Evolutionary conservation across 2,113 vertebrate genomes (phyloP), one percentile per base, ranked within the genome.

Genomic region (Clarias batrachus): DNA sequence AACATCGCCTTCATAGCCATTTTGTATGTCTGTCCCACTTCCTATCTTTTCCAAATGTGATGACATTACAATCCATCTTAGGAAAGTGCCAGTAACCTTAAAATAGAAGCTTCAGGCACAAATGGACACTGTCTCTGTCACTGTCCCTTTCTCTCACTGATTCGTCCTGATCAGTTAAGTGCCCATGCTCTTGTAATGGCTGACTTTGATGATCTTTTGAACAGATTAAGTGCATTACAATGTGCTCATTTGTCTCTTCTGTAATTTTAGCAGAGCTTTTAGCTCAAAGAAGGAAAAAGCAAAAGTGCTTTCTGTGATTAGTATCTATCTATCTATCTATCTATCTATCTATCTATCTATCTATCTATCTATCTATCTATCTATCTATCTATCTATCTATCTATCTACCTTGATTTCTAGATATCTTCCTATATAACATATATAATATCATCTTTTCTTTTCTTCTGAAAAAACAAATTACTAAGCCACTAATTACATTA

Each of bases 141-240:
- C 62, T 37, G 27, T 10, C 79, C 7, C 57, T 57, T n/a, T 54
- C 54, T 12, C 63, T 81, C 80, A 81, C 59, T 82, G 60, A 81
- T 82, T 82, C 17, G 14, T 82, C 25, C 62, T 82, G 81, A 82
- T 82, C 62, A 82, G 81, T 82, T 82, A 82, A 82, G 81, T 54
- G 81, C 60, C 60, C 19, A 25, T 7, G 37, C n/a, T 62, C 80
- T 82, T 82, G 80, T 82, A 82, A 82, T 65, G 60, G 60, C 80
- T 54, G 60, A 52, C 60, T 65, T 65, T 65, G 60, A 82, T 82
- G 25, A 82, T 27, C 80, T 81, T 59, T 65, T 81, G 78, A 81
- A 60, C 3, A 4, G 19, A 37, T 81, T 81, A 33, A 81, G 59
- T 65, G 80, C 59, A 81, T 81, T 81, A 63, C 57, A 63, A 27